These are phyloP conservation scores for Drosophila birchii DNA, from an alignment of 2,888 invertebrate species.

Conservation along the genomic window DNA sequence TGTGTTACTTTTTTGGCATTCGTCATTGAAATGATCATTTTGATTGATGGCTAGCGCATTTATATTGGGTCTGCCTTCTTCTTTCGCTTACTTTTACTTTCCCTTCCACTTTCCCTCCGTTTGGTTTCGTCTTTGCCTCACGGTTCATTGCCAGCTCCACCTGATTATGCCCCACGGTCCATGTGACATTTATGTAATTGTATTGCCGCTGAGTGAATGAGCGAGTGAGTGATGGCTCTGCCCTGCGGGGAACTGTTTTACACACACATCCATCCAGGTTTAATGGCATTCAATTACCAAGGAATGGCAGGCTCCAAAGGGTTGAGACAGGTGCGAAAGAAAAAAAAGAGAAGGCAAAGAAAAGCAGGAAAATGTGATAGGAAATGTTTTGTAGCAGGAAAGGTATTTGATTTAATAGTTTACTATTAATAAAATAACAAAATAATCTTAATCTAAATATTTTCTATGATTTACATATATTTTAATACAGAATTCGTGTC, in stretches of 20 bases:
- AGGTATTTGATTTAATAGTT: background rate
- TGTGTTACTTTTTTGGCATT: slow-evolving; percentile 26
- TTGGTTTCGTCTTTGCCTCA: slow-evolving; percentile 34
- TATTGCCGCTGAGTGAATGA: slow-evolving; percentile 42
- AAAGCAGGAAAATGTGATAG: background rate
- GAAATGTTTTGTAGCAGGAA: background rate
- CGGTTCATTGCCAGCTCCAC: slow-evolving; percentile 65
- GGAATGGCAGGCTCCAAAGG: slow-evolving; percentile 10
- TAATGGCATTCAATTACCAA: slow-evolving; percentile 35
- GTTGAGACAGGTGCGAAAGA: slow-evolving; percentile 25
- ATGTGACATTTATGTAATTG: slow-evolving; percentile 65
- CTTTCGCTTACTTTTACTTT: background rate
- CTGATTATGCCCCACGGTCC: slow-evolving; percentile 63
- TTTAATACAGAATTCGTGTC: too few species aligned
- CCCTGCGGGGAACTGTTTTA: slow-evolving; percentile 2
- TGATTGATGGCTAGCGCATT: slow-evolving; percentile 72
- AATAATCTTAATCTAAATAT: too few species aligned
- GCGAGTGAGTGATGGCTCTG: slow-evolving; percentile 20
- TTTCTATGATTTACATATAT: background rate
- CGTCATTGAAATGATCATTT: slow-evolving; percentile 61
- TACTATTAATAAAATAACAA: background rate
- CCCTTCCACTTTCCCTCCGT: background rate
- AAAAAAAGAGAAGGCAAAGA: background rate
- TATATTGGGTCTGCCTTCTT: slow-evolving; percentile 38
- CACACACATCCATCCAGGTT: background rate